Percentiles rank a stretch among this genome's conserved stretches.
Evolutionary conservation across 2,113 vertebrate species (phyloP).

Genomic region (Epinephelus fuscoguttatus): DNA sequence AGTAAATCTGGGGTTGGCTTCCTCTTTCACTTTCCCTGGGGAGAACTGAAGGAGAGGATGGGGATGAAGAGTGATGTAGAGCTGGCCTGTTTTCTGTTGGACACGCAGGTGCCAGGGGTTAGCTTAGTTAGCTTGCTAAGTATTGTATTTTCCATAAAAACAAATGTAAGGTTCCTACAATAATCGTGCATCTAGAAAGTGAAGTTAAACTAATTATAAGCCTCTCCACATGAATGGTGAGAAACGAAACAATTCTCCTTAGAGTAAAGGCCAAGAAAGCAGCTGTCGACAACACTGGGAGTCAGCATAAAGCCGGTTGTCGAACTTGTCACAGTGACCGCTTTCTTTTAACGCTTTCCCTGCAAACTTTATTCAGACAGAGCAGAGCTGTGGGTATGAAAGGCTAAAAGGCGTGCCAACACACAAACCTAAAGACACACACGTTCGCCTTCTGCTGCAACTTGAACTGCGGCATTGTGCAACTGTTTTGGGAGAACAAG

Average conservation of each 20-base stretch:
- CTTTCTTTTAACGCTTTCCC: slow-evolving; percentile 70
- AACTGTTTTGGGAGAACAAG: slow-evolving; percentile 64
- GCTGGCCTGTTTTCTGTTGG: no score
- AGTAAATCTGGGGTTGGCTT: no score
- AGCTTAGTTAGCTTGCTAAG: no score
- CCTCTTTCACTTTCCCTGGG: no score
- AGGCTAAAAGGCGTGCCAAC: slow-evolving; percentile 66
- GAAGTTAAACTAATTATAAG: neutral
- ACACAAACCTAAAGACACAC: slow-evolving; percentile 62
- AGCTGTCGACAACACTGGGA: slow-evolving; percentile 61
- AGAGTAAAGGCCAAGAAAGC: slow-evolving; percentile 49
- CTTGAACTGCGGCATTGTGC: slow-evolving; percentile 71
- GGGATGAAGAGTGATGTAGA: no score
- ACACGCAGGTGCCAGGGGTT: no score
- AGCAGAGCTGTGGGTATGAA: slow-evolving; percentile 56
- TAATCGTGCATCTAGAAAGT: neutral
- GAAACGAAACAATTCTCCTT: slow-evolving; percentile 46
- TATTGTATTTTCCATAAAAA: no score
- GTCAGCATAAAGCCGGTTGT: slow-evolving; percentile 69
- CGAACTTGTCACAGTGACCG: slow-evolving; percentile 67
- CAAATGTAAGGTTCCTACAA: no score
- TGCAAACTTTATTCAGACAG: slow-evolving; percentile 71
- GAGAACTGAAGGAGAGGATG: no score
- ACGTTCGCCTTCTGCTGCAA: slow-evolving; percentile 74
- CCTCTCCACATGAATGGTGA: slow-evolving; percentile 16